phyloP scores from a whole-genome alignment of 2,888 invertebrate species.

The Helleia helle region DNA sequence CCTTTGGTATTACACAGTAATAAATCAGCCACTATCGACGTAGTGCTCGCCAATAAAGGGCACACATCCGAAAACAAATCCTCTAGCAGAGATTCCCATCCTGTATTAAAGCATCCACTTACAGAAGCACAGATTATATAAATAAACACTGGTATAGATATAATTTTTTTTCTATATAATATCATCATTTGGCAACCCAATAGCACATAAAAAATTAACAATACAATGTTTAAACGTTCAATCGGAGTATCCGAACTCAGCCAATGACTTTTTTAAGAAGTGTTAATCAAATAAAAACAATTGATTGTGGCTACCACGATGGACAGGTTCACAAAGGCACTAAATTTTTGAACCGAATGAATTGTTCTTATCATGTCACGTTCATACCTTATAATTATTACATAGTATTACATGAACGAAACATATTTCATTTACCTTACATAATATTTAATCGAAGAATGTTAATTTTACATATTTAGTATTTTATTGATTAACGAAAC shows the following conservation, averaged over 20 bases:
- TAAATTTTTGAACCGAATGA: conserved; percentile 12
- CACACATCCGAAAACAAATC: conserved; percentile 42
- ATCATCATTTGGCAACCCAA: conserved; percentile 27
- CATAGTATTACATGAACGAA: conserved; percentile 10
- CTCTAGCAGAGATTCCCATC: conserved; percentile 46
- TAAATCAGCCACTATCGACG: conserved; percentile 37
- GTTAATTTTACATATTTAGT: too few relatives aligned
- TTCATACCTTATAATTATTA: conserved; percentile 21
- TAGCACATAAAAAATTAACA: too few relatives aligned
- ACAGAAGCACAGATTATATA: conserved; percentile 30
- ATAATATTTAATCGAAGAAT: too few relatives aligned
- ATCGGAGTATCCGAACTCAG: too few relatives aligned
- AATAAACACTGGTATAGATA: conserved; percentile 27
- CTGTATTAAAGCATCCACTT: conserved; percentile 39
- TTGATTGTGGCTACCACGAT: too few relatives aligned
- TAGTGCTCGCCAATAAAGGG: conserved; percentile 41
- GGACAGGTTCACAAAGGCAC: too few relatives aligned
- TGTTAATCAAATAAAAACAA: too few relatives aligned
- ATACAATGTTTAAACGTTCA: too few relatives aligned
- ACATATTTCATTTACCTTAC: neutral
- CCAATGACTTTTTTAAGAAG: too few relatives aligned
- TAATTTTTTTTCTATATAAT: conserved; percentile 23
- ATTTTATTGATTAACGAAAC: too few relatives aligned
- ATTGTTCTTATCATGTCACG: conserved; percentile 44
- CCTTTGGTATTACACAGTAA: conserved; percentile 36